A percentile compares a stretch with the other conserved stretches of the same genome.
These are phyloP conservation scores for Larimichthys polyactis DNA, from an alignment of 2,113 vertebrate species.

Conservation along the genomic window DNA sequence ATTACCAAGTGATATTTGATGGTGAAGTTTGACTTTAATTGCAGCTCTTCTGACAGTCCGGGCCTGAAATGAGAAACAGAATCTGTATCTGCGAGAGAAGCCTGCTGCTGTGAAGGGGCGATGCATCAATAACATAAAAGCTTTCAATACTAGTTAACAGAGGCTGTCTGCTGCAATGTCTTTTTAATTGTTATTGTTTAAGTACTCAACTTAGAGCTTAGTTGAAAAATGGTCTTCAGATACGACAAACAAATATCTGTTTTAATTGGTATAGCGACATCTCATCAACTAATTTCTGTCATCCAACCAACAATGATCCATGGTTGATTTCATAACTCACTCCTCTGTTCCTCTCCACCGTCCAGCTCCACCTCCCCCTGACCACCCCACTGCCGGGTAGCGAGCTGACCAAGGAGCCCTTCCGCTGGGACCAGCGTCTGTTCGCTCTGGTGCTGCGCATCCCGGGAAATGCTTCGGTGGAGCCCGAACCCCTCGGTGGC, in stretches of 20 bases:
- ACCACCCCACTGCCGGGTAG: slow-evolving; percentile 95
- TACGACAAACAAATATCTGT: not conserved
- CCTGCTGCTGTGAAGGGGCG: not conserved
- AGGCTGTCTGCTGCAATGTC: not conserved
- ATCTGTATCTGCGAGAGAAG: not conserved
- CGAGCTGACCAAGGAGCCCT: slow-evolving; percentile 95
- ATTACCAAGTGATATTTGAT: not conserved
- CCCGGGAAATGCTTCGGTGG: slow-evolving; percentile 88
- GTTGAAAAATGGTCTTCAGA: too few relatives aligned
- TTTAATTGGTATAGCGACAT: not conserved
- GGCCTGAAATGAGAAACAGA: not conserved
- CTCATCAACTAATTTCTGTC: not conserved
- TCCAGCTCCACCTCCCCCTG: slow-evolving; percentile 94
- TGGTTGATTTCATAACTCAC: not conserved
- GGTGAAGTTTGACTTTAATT: slow-evolving; percentile 3
- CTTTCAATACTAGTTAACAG: not conserved
- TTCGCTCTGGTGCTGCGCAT: slow-evolving; percentile 93
- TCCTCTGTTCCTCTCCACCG: not conserved
- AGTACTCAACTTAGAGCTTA: not conserved
- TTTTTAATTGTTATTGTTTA: not conserved
- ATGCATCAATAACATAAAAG: not conserved
- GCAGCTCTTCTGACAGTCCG: not conserved
- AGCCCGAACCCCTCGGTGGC: slow-evolving; percentile 88
- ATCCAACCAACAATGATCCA: not conserved
- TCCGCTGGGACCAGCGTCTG: slow-evolving; percentile 96